Evolutionary conservation across 2,888 invertebrate genomes (phyloP).

Genomic region (Amblyteles armatorius): DNA sequence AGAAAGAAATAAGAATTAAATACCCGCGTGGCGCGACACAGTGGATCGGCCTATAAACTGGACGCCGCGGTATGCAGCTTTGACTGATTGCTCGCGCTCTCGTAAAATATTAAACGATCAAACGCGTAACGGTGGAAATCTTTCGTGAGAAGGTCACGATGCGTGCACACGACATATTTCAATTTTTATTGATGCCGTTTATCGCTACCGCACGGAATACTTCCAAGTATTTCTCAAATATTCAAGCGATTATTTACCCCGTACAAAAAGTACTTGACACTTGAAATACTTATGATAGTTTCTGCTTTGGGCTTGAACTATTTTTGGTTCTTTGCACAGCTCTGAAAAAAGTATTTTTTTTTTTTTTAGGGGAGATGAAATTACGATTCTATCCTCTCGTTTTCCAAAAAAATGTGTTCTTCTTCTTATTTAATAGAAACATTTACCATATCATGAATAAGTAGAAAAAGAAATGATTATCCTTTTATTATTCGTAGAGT

Average conservation of each 20-base stretch:
- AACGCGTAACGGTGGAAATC: slow-evolving; percentile 37
- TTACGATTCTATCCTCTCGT: too few species aligned
- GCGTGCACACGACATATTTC: not conserved
- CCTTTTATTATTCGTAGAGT: not conserved
- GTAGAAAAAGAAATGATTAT: not conserved
- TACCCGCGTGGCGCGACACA: slow-evolving; percentile 3
- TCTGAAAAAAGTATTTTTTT: too few species aligned
- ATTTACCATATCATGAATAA: not conserved
- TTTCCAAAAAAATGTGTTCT: too few species aligned
- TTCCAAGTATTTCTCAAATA: too few species aligned
- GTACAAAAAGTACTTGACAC: too few species aligned
- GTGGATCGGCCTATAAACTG: not conserved
- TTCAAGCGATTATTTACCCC: too few species aligned
- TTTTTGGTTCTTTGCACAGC: too few species aligned
- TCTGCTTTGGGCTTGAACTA: too few species aligned
- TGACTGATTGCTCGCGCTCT: slow-evolving; percentile 44
- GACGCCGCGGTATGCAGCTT: slow-evolving; percentile 38
- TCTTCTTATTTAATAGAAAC: not conserved
- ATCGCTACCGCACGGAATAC: not conserved
- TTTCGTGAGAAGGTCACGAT: not conserved
- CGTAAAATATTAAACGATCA: slow-evolving; percentile 52
- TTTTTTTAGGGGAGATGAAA: too few species aligned
- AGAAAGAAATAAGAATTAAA: slow-evolving; percentile 43
- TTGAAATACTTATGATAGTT: too few species aligned
- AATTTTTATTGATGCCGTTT: slow-evolving; percentile 1